A percentile compares a stretch with the other conserved stretches of the same genome.
These are phyloP conservation scores for Nephrotoma guestfalica DNA, from an alignment of 2,888 invertebrate genomes.

Conservation along the genomic window DNA sequence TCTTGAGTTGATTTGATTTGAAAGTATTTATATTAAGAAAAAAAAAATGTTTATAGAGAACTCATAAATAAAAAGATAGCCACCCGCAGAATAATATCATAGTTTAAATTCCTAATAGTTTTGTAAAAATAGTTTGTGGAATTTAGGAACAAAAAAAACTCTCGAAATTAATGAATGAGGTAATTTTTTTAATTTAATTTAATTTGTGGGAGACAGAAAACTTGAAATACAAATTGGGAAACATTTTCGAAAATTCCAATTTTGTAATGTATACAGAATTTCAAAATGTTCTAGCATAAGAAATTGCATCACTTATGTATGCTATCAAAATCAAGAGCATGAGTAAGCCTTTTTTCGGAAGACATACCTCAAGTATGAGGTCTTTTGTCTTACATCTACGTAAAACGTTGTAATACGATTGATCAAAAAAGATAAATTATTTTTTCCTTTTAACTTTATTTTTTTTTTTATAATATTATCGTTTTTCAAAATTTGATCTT, in stretches of 20 bases:
- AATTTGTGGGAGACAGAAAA: not conserved
- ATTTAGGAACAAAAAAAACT: not conserved
- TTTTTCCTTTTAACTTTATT: not conserved
- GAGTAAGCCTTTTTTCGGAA: slow-evolving; percentile 4
- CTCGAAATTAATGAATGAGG: not conserved
- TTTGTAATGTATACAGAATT: not conserved
- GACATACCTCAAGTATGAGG: slow-evolving; percentile 10
- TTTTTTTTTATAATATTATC: not conserved
- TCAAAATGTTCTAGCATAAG: not conserved
- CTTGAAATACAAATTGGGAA: not conserved
- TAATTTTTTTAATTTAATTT: not conserved
- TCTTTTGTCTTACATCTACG: slow-evolving; percentile 10
- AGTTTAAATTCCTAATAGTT: not conserved
- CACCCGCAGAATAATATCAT: not conserved
- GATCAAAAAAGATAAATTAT: not conserved
- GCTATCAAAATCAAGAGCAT: not conserved
- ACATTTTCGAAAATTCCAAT: not conserved
- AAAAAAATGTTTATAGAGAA: not conserved
- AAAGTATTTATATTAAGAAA: not conserved
- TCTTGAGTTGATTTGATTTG: not conserved
- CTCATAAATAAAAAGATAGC: not conserved
- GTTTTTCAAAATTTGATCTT: not conserved
- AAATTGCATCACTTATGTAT: not conserved
- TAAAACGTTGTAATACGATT: not conserved
- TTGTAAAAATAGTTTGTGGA: not conserved